phyloP scores from a whole-genome alignment of 92 coral and sea anemone species.

The Pocillopora meandrina region DNA sequence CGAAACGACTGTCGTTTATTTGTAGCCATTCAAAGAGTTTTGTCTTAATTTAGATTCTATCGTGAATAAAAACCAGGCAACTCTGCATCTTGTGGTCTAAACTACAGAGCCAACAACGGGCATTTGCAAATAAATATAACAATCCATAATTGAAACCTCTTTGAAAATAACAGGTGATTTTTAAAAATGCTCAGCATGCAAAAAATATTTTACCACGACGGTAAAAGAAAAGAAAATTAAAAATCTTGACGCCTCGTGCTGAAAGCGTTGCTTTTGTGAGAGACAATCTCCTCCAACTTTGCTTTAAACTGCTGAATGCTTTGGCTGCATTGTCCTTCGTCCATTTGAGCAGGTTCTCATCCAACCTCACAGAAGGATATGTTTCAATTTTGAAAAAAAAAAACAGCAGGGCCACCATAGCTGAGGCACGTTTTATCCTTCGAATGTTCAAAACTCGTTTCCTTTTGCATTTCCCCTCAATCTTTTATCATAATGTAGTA shows the following conservation, averaged over 20 bases:
- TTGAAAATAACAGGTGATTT: conserved; percentile 12
- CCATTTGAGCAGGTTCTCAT: background rate
- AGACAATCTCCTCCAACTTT: background rate
- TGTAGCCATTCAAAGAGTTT: background rate
- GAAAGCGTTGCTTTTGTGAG: background rate
- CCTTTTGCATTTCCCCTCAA: background rate
- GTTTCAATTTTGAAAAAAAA: background rate
- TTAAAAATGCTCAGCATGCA: conserved; percentile 9
- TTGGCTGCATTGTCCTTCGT: background rate
- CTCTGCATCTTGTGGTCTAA: background rate
- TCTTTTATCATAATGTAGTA: background rate
- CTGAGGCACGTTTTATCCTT: background rate
- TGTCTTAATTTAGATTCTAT: background rate
- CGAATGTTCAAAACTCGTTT: background rate
- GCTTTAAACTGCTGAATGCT: background rate
- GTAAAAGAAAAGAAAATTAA: background rate
- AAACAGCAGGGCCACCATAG: background rate
- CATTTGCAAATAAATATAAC: background rate
- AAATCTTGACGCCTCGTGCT: background rate
- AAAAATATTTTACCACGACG: background rate
- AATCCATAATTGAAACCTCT: conserved; percentile 4
- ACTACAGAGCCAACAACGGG: background rate
- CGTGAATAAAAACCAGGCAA: background rate
- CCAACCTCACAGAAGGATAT: background rate
- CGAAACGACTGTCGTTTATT: background rate